Evolutionary conservation across 2,113 vertebrate genomes (phyloP), one percentile per base, ranked within the genome.

Genomic region (Equus przewalskii): DNA sequence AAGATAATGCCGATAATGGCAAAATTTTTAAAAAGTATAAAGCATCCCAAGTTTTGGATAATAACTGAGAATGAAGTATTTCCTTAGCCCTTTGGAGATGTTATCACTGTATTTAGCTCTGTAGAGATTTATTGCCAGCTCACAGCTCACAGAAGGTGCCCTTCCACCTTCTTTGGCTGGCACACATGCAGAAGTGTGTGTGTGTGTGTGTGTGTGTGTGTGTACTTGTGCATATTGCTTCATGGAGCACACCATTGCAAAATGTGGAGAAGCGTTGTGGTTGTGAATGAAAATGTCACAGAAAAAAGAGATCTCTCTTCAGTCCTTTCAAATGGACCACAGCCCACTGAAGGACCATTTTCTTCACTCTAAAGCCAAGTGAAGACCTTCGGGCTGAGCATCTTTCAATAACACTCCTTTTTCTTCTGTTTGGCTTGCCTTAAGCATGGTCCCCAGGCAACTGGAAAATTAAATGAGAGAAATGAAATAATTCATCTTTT

Each of bases 401-500:
- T 30, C 82, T 91, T 81, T 89, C 65, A 72, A 22, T 49, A 33
- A 4, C 36, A 28, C 46, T 62, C 24, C 30, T 60, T 89, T 92
- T 85, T 76, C 78, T 93, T 95, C 83, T 60, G 26, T 72, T 86
- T 75, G 54, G 67, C 70, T 51, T 75, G 28, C 26, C 89, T 46
- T 93, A 30, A 92, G 70, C 75, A 33, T 15, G 56, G 30, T 72
- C 70, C 76, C 70, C 78, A 67, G 62, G 65, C 87, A 51, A 79
- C 73, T 87, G 82, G 44, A 96, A 93, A 78, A 95, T 97, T 96
- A 96, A 95, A 86, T 95, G 86, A 89, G 58, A 44, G 56, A 96
- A 96, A 86, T 93, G 82, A 96, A 97, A 93, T 78, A 94, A 93
- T 85, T 93, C 44, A 91, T 81, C 28, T 16, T 44, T 60, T 51